Evolutionary conservation across 2,888 invertebrate species (phyloP), one percentile per base, ranked within the genome.

Genomic region (Plebejus melissa): DNA sequence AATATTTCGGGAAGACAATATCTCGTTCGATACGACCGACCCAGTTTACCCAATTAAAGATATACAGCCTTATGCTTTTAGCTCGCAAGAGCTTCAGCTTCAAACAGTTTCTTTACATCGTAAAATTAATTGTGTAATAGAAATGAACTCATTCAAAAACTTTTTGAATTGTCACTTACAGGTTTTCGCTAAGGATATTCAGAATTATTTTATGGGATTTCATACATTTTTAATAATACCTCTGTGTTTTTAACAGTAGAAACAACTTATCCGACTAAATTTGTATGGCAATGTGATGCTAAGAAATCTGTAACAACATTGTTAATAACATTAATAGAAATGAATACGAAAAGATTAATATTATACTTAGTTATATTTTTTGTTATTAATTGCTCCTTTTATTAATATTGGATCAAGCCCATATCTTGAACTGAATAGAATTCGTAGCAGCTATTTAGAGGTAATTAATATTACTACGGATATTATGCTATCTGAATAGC

Each of bases 1-100:
- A 16, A 65, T 65, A 65, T 36, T 65, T 71, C 9, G 22, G 50
- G 54, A 72, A n/a, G 22, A 50, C 13, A 46, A 72, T 32, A 41
- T 28, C 76, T 76, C 81, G 83, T 77, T 82, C 81, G 79, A 81
- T 81, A 82, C 77, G 79, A 22, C 78, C 80, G 80, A 80, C 82
- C 82, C 79, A 80, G 78, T 81, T 82, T 78, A 79, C 79, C 75
- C 76, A 79, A 77, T 77, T 78, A 78, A 76, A 71, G 60, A 11
- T 28, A 72, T 71, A 13, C 41, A 22, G 22, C 28, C 71, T 71
- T 22, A 70, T 70, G 46, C 71, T 41, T 71, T 46, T 71, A 65
- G 11, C 60, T 22, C 9, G 22, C 65, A 36, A 16, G 32, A 60
- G 60, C 32, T 65, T 28, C 28, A 28, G 11, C 28, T 60, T 9